Evolutionary conservation across 2,888 invertebrate genomes (phyloP), one percentile per base, ranked within the genome.

Genomic region (Schizotus pectinicornis): DNA sequence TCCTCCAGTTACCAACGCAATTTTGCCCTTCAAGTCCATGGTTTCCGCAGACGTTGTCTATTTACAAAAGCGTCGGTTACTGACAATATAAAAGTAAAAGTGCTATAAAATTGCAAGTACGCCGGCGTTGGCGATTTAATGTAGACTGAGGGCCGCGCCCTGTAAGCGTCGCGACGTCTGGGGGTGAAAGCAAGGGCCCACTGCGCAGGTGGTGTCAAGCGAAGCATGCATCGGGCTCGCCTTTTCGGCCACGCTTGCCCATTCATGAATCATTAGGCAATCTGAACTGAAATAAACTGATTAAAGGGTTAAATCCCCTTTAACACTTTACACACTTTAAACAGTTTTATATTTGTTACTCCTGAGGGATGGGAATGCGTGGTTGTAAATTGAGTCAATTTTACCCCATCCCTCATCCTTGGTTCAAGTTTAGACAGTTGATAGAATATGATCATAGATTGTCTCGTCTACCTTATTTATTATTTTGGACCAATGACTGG

Each of bases 21-120:
- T 88, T 79, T 88, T 88, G 64, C 89, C 89, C 78, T 88, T 89
- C 62, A 90, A 78, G 74, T 90, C 89, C 89, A 90, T 89, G 11
- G 30, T 43, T 47, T 49, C 48, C 36, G 36, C 13, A 55, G 31
- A 36, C 37, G 34, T 6, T 8, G 22, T 36, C 11, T 45, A 47
- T 38, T 33, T 54, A 14, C 54, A 54, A 47, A 35, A 38, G 42
- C 38, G 30, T 35, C 22, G 39, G 47, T 45, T 34, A 6, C 30
- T 35, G 11, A 34, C 31, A 46, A 47, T 43, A 37, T 59, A 30
- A 11, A 37, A 33, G 30, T 12, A 36, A 38, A 39, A 42, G 32
- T 50, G 38, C 11, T 33, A 46, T 22, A 12, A 45, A n/a, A 39
- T 46, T 39, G 34, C 42, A 12, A 31, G 54, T 47, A 41, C 34